These are phyloP conservation scores for Drosophila hydei DNA, from an alignment of 1,140 invertebrate species.

Conservation along the genomic window DNA sequence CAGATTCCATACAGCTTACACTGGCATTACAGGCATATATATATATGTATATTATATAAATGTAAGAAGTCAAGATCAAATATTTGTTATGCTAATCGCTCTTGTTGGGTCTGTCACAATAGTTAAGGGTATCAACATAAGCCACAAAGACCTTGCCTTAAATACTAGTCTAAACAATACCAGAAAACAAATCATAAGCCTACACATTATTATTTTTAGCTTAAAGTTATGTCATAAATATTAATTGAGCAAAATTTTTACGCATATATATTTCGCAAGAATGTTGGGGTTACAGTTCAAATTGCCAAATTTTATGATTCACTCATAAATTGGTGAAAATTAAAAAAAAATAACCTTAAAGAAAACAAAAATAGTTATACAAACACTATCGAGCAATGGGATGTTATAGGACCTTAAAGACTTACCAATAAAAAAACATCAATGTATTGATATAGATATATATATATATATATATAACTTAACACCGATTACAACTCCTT, in stretches of 20 bases:
- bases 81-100: constrained; percentile 44
- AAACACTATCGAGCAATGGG: too few species aligned
- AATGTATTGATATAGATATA: background rate
- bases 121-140: constrained; percentile 1
- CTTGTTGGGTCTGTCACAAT: constrained; percentile 25
- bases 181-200: background rate
- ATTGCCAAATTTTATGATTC: constrained; percentile 4
- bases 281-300: constrained; percentile 27
- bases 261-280: constrained; percentile 17
- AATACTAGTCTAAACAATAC: background rate
- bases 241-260: constrained; percentile 10
- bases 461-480: background rate
- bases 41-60: background rate
- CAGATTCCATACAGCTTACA: constrained; percentile 19
- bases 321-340: background rate
- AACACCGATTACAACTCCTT: too few species aligned
- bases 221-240: constrained; percentile 31
- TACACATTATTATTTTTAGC: background rate
- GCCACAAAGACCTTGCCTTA: constrained; percentile 11
- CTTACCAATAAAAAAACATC: background rate
- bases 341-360: background rate
- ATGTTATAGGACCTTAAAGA: too few species aligned
- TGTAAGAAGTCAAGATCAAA: constrained; percentile 31
- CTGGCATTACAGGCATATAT: constrained; percentile 21
- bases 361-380: background rate